phyloP scores from a whole-genome alignment of 2,797 vertebrate species.

The Anguilla pacifica region DNA sequence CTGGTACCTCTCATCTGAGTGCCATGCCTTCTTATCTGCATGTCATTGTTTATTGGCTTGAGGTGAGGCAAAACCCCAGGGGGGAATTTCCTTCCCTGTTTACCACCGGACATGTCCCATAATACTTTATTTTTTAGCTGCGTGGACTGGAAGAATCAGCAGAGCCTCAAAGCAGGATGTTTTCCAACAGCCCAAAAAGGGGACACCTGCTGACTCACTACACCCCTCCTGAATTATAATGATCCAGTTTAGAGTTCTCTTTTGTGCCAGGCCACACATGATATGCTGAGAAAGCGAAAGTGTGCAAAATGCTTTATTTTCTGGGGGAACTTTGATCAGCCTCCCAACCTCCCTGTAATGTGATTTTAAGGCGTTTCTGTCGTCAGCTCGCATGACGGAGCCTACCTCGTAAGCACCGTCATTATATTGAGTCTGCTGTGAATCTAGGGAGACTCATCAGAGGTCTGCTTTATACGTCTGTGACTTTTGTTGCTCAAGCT shows the following conservation, averaged over 20 bases:
- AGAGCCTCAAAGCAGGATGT: background rate
- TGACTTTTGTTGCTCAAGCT: constrained; percentile 2
- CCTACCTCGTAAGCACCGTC: background rate
- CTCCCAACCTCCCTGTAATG: background rate
- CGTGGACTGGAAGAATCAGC: background rate
- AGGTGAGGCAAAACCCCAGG: too few relatives aligned
- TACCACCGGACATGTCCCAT: background rate
- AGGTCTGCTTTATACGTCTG: background rate
- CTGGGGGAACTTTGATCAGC: background rate
- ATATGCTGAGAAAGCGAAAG: background rate
- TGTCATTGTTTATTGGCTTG: too few relatives aligned
- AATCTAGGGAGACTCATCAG: constrained; percentile 7
- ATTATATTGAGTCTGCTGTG: constrained; percentile 9
- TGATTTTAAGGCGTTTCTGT: constrained; percentile 1
- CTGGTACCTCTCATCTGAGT: too few relatives aligned
- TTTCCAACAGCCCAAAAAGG: too few relatives aligned
- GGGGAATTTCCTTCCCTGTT: background rate
- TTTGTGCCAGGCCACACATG: background rate
- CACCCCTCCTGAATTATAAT: constrained; percentile 17
- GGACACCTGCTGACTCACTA: background rate
- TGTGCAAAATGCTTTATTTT: constrained; percentile 1
- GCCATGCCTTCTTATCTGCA: too few relatives aligned
- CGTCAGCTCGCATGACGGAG: background rate
- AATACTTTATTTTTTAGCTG: background rate
- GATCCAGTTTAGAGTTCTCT: background rate